Conservation (phyloP, 2,888 invertebrate species). For the Dioctria linearis region DNA sequence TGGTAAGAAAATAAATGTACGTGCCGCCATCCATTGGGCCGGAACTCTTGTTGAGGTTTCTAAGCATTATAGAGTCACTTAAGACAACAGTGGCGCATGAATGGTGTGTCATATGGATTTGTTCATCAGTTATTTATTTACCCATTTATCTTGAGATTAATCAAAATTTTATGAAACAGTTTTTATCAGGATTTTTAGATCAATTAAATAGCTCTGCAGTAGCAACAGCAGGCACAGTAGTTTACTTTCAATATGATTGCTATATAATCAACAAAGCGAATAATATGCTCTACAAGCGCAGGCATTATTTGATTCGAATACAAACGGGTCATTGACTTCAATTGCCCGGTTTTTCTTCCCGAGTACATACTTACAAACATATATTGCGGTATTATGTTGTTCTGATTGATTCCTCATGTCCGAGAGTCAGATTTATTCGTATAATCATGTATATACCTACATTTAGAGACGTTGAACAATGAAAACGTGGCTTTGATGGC, state of each 20-base stretch:
- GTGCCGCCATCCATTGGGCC: not conserved
- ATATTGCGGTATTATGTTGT: not conserved
- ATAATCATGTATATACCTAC: not conserved
- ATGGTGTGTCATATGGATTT: not conserved
- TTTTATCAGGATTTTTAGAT: conserved; percentile 30
- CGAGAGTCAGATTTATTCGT: conserved; percentile 3
- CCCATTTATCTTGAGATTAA: conserved; percentile 1
- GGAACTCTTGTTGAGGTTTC: not conserved
- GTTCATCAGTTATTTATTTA: not conserved
- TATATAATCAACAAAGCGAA: not conserved
- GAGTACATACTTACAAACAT: not conserved
- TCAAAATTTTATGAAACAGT: conserved; percentile 33
- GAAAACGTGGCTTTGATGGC: not conserved
- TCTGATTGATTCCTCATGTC: conserved; percentile 38
- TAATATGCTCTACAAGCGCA: not conserved
- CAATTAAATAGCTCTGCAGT: conserved; percentile 9
- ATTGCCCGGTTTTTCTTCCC: not conserved
- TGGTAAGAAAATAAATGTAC: conserved; percentile 28
- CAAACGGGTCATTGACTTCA: conserved; percentile 6
- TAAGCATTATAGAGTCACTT: not conserved
- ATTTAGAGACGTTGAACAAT: not conserved
- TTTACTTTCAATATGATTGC: conserved; percentile 10
- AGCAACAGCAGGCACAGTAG: not conserved
- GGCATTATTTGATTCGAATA: no score
- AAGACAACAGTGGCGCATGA: not conserved